Evolutionary conservation across 1,140 invertebrate species (phyloP), one percentile per base, ranked within the genome.

Genomic region (Cotesia chilonis): DNA sequence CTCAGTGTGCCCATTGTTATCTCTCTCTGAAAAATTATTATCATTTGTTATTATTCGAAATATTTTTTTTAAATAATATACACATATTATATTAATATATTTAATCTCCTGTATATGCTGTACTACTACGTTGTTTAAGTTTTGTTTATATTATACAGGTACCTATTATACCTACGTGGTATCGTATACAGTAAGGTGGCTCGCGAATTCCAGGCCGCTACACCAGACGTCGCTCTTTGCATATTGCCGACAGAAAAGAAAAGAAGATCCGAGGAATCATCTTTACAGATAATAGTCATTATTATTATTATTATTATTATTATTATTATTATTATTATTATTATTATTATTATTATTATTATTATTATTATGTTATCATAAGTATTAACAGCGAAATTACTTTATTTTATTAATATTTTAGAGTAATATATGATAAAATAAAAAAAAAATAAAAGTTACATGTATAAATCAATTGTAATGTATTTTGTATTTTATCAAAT

Each of bases 91-190:
- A 28, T 28, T 1, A 28, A 28, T 28, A 28, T 28, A 28, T 28
- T 47, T 47, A 4, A 47, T 47, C 6, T 47, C 5, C 41, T 47
- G 10, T 47, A 47, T 38, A 14, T 65, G 10, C 41, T 47, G 41
- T 47, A 55, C 5, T 17, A 55, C 4, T 55, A 17, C n/a, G 12
- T 55, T 12, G 54, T 55, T n/a, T 14, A 55, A 55, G 17, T 55
- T 55, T 80, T 80, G 79, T 70, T 75, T 79, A 79, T 74, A 71
- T 65, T 75, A 81, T 84, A 85, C 84, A 87, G 85, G 85, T 87
- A 85, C 84, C 85, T 87, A 86, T 82, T 85, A 84, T 87, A 85
- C 84, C 83, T 85, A 86, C 84, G 76, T 83, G 84, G 84, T 86
- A 85, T 87, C 84, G 84, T 86, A 87, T 86, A 86, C 84, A 82